Base-by-base conservation (phyloP, 2,888 invertebrate species). In the Stictocephala bisonia region DNA sequence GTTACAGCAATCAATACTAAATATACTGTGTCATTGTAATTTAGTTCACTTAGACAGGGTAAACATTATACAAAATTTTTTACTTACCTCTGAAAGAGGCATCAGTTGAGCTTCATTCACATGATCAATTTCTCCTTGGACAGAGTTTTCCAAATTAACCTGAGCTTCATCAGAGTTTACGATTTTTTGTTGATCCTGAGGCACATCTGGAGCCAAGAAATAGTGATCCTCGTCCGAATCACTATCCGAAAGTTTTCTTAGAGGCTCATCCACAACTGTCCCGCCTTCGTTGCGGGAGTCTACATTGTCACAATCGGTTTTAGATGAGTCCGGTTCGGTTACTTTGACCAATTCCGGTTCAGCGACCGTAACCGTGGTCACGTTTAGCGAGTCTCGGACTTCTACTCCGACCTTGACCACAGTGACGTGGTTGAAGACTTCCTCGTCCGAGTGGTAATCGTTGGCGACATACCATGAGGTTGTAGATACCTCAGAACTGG, bases 391-490 rank as follows among this genome's bases (percentile, higher is more conserved):
- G 29, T 73, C 40, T 31, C 73, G 64, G 4, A 48, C 68, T 20
- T 74, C 68, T 50, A 74, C 76, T 20, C 73, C 71, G 35, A 72
- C 73, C 31, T 29, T 76, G 0, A 70, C 74, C 26, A 76, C 72
- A 60, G 77, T 76, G 44, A 76, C 71, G 75, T 75, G 75, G 58
- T 73, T 75, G 35, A 60, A 26, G 1, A 51, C 66, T 6, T 74
- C 74, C 26, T 74, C 76, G 15, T 77, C 77, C 44, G 70, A 64
- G 48, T 75, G 72, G 73, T 76, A 76, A 50, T 76, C 73, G 29
- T 75, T 77, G 20, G 72, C 75, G 27, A 78, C 76, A 51, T 76
- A 73, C 78, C 78, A 78, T 20, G 75, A 75, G n/a, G 78, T 76
- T 26, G 73, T 75, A n/a, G 74, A 71, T 1, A 74, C 31, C 2